Percentiles rank a stretch among this genome's conserved stretches.
phyloP scores from a whole-genome alignment of 1,140 invertebrate genomes.

The Formica exsecta region DNA sequence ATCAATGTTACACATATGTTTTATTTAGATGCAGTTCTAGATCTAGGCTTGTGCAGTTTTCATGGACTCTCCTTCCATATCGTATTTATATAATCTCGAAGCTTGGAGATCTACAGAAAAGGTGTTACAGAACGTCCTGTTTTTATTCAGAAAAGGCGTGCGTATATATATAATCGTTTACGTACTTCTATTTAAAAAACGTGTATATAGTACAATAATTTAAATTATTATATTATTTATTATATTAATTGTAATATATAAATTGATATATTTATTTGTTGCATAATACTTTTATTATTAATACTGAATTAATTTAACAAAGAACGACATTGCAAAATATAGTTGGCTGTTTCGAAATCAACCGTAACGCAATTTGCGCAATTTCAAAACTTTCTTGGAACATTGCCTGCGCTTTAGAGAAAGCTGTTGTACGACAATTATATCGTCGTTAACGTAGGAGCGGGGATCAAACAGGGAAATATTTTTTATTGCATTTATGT shows the following conservation, averaged over 20 bases:
- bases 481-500: background rate
- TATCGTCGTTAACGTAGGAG: no score
- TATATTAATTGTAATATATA: background rate
- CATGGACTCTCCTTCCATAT: no score
- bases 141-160: no score
- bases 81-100: no score
- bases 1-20: background rate
- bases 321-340: background rate
- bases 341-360: background rate
- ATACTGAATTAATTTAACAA: conserved; percentile 9
- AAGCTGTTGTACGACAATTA: background rate
- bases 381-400: conserved; percentile 11
- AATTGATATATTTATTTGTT: background rate
- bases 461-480: background rate
- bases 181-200: no score
- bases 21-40: background rate
- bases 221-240: background rate
- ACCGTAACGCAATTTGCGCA: background rate
- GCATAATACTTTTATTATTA: conserved; percentile 1
- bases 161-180: no score
- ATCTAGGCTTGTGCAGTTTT: no score
- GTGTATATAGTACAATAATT: no score
- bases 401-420: background rate
- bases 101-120: no score
- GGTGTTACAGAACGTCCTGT: no score